phyloP scores from a whole-genome alignment of 2,113 vertebrate species.

The Elephantulus edwardii region DNA sequence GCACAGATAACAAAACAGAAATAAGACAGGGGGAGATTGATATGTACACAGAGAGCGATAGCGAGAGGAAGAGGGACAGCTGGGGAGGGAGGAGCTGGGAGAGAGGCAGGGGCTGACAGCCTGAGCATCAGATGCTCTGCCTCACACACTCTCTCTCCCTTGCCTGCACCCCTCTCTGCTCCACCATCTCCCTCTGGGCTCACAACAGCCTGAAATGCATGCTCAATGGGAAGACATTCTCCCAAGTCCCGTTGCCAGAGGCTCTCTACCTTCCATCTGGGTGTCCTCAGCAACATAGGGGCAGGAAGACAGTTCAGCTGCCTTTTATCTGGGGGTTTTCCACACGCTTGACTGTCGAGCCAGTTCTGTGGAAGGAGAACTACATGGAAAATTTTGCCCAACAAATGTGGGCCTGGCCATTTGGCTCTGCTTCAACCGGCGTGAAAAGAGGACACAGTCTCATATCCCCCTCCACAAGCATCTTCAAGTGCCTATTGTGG shows the following conservation, averaged over 20 bases:
- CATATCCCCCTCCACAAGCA: neutral
- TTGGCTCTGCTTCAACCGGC: neutral
- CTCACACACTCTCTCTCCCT: neutral
- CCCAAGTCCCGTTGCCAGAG: rapidly evolving
- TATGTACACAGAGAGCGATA: too few relatives aligned
- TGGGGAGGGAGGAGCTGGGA: neutral
- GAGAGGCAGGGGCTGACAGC: neutral
- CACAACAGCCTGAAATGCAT: neutral
- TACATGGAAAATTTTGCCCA: rapidly evolving
- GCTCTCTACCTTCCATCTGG: rapidly evolving
- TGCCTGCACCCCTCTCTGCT: neutral
- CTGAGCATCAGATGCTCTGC: rapidly evolving
- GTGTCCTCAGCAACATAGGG: neutral
- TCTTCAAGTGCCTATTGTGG: rapidly evolving
- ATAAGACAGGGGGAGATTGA: neutral
- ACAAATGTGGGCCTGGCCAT: neutral
- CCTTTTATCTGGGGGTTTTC: too few relatives aligned
- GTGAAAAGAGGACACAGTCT: too few relatives aligned
- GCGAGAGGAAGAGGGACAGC: neutral
- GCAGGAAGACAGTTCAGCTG: rapidly evolving
- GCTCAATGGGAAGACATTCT: too few relatives aligned
- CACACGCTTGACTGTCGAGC: neutral
- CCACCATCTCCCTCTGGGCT: neutral
- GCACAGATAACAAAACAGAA: neutral
- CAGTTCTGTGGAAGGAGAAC: rapidly evolving